Evolutionary conservation across 2,888 invertebrate species (phyloP), one percentile per base, ranked within the genome.

Genomic region (Chymomyza procnemis): DNA sequence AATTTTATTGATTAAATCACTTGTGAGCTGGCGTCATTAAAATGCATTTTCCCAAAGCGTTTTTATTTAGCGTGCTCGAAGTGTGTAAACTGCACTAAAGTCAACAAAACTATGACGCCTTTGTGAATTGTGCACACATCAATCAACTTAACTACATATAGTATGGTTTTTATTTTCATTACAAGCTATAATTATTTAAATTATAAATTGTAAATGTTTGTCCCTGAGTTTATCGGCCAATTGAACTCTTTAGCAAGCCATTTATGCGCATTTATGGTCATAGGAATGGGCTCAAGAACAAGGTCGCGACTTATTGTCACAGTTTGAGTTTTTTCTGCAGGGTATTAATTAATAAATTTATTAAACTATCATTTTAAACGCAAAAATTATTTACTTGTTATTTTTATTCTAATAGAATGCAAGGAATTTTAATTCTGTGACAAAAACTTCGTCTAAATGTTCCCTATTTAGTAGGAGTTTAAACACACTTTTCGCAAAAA

Each of bases 221-320:
- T 58, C 30, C 55, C 47, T 47, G 62, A 19, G 16, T 18, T 18
- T 54, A 26, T 19, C 55, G 47, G 18, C 59, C 58, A 50, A 34
- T 21, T 59, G 52, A 22, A 64, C 65, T 68, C 65, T 73, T 68
- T 72, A 69, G 56, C 22, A 61, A 71, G 66, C 61, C 76, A 67
- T 65, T 78, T 69, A 67, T 66, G 80, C 71, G 71, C 69, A 69
- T 67, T 73, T 74, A 71, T 64, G 69, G 14, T 22, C 6, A 2
- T 30, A 22, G 64, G 66, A 61, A 64, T 70, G 22, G 73, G 77
- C 72, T 83, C 85, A 82, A 85, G 79, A 78, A 61, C 83, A 72
- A 63, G 64, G 52, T 46, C 22, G 59, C 50, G 65, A 79, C 81
- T 73, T 81, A 76, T 81, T 81, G 84, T 72, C 81, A 84, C 61